Base-by-base conservation (phyloP, 1,140 invertebrate species). In the Formica exsecta region DNA sequence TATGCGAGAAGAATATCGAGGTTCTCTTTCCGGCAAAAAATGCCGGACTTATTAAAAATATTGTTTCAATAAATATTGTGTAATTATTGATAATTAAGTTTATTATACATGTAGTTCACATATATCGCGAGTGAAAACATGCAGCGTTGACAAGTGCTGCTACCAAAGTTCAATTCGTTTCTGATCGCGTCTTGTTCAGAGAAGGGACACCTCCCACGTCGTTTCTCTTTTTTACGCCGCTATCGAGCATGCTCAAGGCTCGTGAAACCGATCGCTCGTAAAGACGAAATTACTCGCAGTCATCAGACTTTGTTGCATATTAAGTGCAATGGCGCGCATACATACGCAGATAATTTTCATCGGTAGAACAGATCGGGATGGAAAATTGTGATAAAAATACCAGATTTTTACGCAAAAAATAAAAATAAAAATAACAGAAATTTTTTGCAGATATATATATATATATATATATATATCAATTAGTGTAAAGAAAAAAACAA, bases 51-150 rank as follows among this genome's bases (percentile, higher is more conserved):
- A 22, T 22, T 22, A 22, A 22, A 22, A 22, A 22, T 22, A 22
- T 22, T 22, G 22, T 22, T 22, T 22, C 22, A 22, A 22, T 22
- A 22, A 22, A 22, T 22, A 22, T 22, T 22, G 22, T 22, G 0
- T 22, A 22, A 22, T 22, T 22, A 22, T 22, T 22, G 22, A 22
- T 22, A 22, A 22, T 22, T 22, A 22, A 22, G 22, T 22, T 22
- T 29, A 29, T 29, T 29, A 29, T 29, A 29, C 25, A 29, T 29
- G 0, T 29, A 29, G 1, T 29, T 29, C 25, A 29, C 25, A 0
- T 29, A 29, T 29, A 91, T 64, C 44, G n/a, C 66, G 87, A 89
- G 89, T 87, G 91, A 93, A 93, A 93, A 93, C 89, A 51, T 29
- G 1, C 32, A n/a, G 16, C 71, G 51, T 73, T 73, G 79, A 85